phyloP scores from a whole-genome alignment of 2,888 invertebrate genomes.

The Leucophora obtusa region DNA sequence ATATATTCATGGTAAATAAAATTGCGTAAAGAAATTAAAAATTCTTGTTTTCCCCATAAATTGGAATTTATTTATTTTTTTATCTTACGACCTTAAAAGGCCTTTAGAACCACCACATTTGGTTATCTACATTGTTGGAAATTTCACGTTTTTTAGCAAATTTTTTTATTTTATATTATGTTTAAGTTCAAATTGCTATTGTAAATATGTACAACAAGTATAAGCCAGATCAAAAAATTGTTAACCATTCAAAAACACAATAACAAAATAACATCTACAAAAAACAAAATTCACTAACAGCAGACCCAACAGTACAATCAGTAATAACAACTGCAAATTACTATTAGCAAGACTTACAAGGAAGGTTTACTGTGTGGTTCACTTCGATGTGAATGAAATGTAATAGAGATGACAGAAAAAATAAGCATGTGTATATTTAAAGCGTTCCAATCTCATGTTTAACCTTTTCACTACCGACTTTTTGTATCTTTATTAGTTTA shows the following conservation, averaged over 20 bases:
- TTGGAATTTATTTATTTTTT: constrained; percentile 1
- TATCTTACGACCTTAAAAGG: neutral
- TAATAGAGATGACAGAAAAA: no score
- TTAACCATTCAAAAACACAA: neutral
- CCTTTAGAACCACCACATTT: constrained; percentile 8
- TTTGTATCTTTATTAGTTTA: no score
- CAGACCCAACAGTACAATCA: neutral
- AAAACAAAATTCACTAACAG: no score
- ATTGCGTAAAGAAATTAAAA: neutral
- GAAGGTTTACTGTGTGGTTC: no score
- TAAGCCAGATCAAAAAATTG: constrained; percentile 25
- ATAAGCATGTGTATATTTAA: no score
- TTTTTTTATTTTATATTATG: neutral
- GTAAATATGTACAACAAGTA: constrained; percentile 15
- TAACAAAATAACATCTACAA: neutral
- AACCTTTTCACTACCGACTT: no score
- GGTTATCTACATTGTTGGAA: neutral
- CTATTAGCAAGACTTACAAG: constrained; percentile 20
- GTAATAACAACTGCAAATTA: constrained; percentile 20
- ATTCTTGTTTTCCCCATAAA: neutral
- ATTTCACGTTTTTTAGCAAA: neutral
- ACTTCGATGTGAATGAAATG: no score
- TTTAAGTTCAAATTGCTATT: neutral
- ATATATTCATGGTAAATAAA: neutral
- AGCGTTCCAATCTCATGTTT: no score